Percentiles rank a stretch among this genome's conserved stretches.
Evolutionary conservation across 2,888 invertebrate species (phyloP).

Genomic region (Latheticus oryzae): DNA sequence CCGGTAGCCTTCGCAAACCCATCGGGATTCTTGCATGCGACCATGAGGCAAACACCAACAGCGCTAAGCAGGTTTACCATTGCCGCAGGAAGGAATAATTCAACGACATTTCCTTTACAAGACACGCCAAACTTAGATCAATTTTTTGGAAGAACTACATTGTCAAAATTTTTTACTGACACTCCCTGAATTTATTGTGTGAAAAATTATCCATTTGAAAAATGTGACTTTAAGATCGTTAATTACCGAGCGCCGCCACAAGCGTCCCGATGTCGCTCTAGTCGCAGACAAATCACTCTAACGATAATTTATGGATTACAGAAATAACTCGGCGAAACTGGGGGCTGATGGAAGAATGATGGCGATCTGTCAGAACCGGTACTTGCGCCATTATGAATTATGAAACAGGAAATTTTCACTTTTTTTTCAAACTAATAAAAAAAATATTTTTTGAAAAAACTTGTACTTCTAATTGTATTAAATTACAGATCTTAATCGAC

Average conservation of each 20-base stretch:
- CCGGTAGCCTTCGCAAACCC: slow-evolving; percentile 58
- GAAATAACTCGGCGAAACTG: slow-evolving; percentile 26
- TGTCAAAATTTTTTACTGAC: too few species aligned
- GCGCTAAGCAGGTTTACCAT: slow-evolving; percentile 56
- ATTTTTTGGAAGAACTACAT: too few species aligned
- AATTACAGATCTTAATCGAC: slow-evolving; percentile 12
- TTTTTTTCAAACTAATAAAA: neutral
- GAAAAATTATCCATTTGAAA: slow-evolving; percentile 66
- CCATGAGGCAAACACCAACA: slow-evolving; percentile 50
- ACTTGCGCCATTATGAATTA: slow-evolving; percentile 32
- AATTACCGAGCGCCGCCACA: slow-evolving; percentile 64
- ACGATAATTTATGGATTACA: slow-evolving; percentile 60
- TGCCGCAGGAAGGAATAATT: slow-evolving; percentile 56
- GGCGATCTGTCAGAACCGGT: slow-evolving; percentile 19
- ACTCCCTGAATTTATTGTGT: slow-evolving; percentile 64
- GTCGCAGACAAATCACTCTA: slow-evolving; percentile 65
- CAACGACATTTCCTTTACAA: too few species aligned
- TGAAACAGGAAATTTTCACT: slow-evolving; percentile 32
- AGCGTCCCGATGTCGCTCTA: slow-evolving; percentile 63
- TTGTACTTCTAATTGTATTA: slow-evolving; percentile 10
- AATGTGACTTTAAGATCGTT: slow-evolving; percentile 66
- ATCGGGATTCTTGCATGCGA: slow-evolving; percentile 58
- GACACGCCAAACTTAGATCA: too few species aligned
- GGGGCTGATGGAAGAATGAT: slow-evolving; percentile 3
- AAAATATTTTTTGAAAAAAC: slow-evolving; percentile 2